Percentiles rank a stretch among this genome's conserved stretches.
These are phyloP conservation scores for Pempheris klunzingeri DNA, from an alignment of 2,797 vertebrate species.

Conservation along the genomic window DNA sequence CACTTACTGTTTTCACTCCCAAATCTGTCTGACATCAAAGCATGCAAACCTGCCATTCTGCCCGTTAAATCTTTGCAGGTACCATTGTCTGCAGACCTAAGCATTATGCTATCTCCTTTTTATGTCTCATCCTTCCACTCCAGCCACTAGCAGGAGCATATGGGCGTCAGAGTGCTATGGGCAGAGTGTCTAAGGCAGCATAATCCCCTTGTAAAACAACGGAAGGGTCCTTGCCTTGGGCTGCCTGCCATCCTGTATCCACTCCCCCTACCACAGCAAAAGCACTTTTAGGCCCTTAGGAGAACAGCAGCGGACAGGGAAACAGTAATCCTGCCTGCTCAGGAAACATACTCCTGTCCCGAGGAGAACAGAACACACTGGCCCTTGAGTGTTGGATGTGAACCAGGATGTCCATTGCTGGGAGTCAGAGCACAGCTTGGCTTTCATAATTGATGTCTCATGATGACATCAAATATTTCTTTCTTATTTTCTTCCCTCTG, in stretches of 20 bases:
- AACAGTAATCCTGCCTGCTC: constrained; percentile 48
- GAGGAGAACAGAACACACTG: constrained; percentile 26
- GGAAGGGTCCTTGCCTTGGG: constrained; percentile 58
- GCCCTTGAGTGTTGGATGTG: constrained; percentile 50
- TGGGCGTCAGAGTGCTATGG: constrained; percentile 60
- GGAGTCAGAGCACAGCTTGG: constrained; percentile 61
- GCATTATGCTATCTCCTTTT: constrained; percentile 30
- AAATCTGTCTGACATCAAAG: constrained; percentile 14
- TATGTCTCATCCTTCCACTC: constrained; percentile 34
- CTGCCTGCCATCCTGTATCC: constrained; percentile 55
- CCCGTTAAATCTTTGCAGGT: constrained; percentile 34
- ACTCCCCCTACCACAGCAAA: constrained; percentile 21
- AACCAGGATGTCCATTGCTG: constrained; percentile 53
- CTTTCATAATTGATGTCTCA: constrained; percentile 66
- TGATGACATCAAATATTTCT: constrained; percentile 55
- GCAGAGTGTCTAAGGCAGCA: constrained; percentile 67
- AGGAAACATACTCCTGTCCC: constrained; percentile 31
- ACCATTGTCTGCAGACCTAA: constrained; percentile 43
- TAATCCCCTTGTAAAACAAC: constrained; percentile 81
- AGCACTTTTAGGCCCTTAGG: constrained; percentile 47
- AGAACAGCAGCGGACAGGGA: constrained; percentile 38
- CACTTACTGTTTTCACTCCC: constrained; percentile 32
- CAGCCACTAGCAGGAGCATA: constrained; percentile 53
- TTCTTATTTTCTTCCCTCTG: constrained; percentile 25
- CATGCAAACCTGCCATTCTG: constrained; percentile 19